Base-by-base conservation (phyloP, 2,888 invertebrate genomes). In the Caenorhabditis sp. region DNA sequence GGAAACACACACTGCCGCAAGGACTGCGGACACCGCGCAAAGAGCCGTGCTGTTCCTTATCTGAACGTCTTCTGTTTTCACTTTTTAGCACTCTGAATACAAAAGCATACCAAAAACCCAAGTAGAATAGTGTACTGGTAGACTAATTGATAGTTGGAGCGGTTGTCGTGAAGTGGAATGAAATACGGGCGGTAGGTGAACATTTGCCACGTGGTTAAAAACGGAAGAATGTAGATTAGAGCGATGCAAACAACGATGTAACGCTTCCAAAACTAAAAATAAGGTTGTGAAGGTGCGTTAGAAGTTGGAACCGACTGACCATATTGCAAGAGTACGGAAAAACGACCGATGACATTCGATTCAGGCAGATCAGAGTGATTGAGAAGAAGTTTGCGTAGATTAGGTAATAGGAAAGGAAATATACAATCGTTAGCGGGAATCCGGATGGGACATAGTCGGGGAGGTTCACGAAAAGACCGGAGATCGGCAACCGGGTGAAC, bases 321-420 rank as follows among this genome's bases (percentile, higher is more conserved):
- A 17, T 11, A 20, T 41, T 58, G 20, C 53, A 59, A 6, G 52
- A 39, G 53, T 73, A 63, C 2, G 73, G 73, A 17, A 73, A 73
- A 0, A 73, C 52, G 2, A 73, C 73, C 13, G 65, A 59, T 13
- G 73, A 48, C 73, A 73, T 73, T 45, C 73, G 52, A 59, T 73
- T 73, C 1, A 73, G 17, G 41, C 73, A 73, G 11, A 73, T 73
- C n/a, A 73, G 7, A 7, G 73, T 65, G 9, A 65, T 63, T 13
- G 65, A 65, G 30, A 20, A 65, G 43, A 55, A 73, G 35, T 73
- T 73, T 15, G 59, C 65, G 30, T 73, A 73, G 26, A 73, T 73
- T 9, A 73, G 22, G 27, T 73, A 73, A 24, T 73, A 73, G 32
- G 73, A 73, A 4, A 73, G 59, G 13, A 65, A 73, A 17, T 45